Evolutionary conservation across 2,797 vertebrate species (phyloP).

Genomic region (Parauchenoglanis punctatus): DNA sequence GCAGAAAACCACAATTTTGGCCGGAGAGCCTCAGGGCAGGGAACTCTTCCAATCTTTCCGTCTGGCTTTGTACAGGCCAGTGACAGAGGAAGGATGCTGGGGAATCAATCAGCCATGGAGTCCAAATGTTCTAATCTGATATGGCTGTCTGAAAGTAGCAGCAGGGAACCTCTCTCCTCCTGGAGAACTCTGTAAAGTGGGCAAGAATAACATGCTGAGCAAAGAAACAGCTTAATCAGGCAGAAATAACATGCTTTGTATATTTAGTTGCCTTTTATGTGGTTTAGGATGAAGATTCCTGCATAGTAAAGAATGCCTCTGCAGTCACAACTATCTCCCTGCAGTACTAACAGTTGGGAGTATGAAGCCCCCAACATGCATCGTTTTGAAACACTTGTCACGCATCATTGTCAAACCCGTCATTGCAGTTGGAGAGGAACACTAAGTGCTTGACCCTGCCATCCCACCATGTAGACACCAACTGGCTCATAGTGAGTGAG

Average conservation of each 20-base stretch:
- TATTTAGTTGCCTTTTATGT: not conserved
- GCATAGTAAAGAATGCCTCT: not conserved
- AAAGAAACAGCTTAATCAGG: conserved; percentile 24
- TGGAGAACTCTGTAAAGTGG: not conserved
- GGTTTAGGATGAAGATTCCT: not conserved
- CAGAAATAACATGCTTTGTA: conserved; percentile 12
- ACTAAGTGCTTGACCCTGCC: conserved; percentile 18
- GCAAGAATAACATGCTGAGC: conserved; percentile 1
- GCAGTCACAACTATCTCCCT: not conserved
- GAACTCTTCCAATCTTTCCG: conserved; percentile 26
- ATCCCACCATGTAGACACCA: not conserved
- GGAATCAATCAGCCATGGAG: conserved; percentile 48
- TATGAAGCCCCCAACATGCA: not conserved
- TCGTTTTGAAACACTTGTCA: conserved; percentile 38
- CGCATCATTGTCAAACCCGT: conserved; percentile 26
- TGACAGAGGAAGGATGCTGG: conserved; percentile 20
- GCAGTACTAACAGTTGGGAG: conserved; percentile 2
- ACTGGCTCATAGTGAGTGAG: conserved; percentile 2
- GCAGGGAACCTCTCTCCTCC: conserved; percentile 32
- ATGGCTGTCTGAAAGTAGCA: conserved; percentile 36
- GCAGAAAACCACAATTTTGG: conserved; percentile 10
- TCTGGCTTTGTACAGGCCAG: conserved; percentile 27
- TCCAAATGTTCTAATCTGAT: conserved; percentile 47
- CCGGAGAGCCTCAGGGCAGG: not conserved
- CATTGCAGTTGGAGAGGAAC: conserved; percentile 33